These are phyloP conservation scores for Dysdera silvatica DNA, from an alignment of 1,140 invertebrate genomes.

Conservation along the genomic window DNA sequence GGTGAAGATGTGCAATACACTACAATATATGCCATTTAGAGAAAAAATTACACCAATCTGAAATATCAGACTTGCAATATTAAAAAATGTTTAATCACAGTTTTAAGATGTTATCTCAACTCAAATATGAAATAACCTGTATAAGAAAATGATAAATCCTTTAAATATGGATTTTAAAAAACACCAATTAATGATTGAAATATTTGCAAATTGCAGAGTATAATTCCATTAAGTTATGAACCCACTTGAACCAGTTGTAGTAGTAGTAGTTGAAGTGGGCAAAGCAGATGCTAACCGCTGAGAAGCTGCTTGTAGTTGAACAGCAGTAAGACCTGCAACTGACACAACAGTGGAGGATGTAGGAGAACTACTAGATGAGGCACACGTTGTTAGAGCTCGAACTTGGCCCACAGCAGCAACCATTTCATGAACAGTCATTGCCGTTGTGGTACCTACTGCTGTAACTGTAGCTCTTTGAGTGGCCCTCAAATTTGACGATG, in stretches of 20 bases:
- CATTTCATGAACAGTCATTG: conserved; percentile 37
- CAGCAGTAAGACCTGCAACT: conserved; percentile 39
- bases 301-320: conserved; percentile 41
- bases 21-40: too few relatives aligned
- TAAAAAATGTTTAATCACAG: background rate
- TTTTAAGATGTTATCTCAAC: background rate
- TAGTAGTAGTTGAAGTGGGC: conserved; percentile 37
- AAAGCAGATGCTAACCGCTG: conserved; percentile 35
- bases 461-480: conserved; percentile 35
- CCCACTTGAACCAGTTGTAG: conserved; percentile 34
- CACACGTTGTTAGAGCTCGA: conserved; percentile 29
- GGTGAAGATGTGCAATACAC: too few relatives aligned
- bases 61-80: too few relatives aligned
- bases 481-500: conserved; percentile 4
- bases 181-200: background rate
- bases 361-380: conserved; percentile 21
- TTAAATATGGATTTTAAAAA: background rate
- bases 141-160: background rate
- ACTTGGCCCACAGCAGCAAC: conserved; percentile 32
- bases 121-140: too few relatives aligned
- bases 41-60: too few relatives aligned
- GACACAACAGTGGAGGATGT: conserved; percentile 39
- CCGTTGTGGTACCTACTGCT: conserved; percentile 29
- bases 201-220: background rate
- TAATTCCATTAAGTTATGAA: background rate